Conservation (phyloP, 2,113 vertebrate species). For the Amia ocellicauda region DNA sequence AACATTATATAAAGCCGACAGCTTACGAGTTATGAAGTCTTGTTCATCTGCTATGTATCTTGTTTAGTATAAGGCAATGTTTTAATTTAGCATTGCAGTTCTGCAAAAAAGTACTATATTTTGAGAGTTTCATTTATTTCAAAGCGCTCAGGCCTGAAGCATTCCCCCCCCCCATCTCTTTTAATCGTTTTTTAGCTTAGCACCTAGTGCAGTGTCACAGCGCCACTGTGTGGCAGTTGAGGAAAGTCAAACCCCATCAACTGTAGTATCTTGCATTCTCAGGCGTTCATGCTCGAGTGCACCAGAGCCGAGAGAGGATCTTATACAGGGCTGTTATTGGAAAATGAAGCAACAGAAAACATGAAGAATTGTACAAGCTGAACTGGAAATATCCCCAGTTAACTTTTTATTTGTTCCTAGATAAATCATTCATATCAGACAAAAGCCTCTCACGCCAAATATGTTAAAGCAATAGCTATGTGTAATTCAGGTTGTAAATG, state of each 20-base stretch:
- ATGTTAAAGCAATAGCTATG: too few relatives aligned
- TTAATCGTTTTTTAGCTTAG: too few relatives aligned
- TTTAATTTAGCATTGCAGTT: conserved; percentile 8
- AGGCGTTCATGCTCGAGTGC: conserved; percentile 27
- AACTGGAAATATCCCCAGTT: too few relatives aligned
- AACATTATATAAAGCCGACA: too few relatives aligned
- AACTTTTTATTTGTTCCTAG: too few relatives aligned
- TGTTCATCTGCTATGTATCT: neutral
- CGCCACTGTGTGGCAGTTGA: conserved; percentile 38
- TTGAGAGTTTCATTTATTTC: neutral
- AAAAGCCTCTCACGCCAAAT: too few relatives aligned
- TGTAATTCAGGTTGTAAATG: too few relatives aligned
- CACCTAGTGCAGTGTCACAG: conserved; percentile 30
- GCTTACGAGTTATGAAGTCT: neutral
- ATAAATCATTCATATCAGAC: too few relatives aligned
- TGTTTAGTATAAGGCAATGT: neutral
- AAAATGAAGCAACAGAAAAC: neutral
- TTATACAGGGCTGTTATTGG: neutral
- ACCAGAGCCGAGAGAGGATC: too few relatives aligned
- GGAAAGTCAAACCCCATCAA: conserved; percentile 6
- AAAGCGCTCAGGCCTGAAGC: neutral
- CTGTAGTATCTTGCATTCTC: neutral
- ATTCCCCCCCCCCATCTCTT: too few relatives aligned
- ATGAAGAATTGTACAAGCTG: too few relatives aligned
- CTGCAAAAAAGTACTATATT: neutral